phyloP scores from a whole-genome alignment of 2,113 vertebrate genomes.

The Ophthalmolycus amberensis region DNA sequence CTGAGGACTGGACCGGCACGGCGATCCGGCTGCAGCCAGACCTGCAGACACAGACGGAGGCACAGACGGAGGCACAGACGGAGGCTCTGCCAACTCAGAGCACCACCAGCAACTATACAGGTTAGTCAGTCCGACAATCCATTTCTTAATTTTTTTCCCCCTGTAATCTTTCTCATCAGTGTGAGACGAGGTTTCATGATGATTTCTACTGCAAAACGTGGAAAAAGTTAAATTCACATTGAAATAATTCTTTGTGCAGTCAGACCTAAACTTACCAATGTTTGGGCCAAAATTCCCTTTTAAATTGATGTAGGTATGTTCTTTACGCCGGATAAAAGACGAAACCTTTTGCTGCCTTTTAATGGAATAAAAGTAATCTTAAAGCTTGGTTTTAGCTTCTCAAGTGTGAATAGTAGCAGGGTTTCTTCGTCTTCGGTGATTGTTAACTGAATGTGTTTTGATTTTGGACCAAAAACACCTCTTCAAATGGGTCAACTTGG shows the following conservation, averaged over 20 bases:
- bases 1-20: slow-evolving; percentile 50
- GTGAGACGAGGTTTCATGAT: neutral
- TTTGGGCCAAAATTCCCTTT: neutral
- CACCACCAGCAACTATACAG: slow-evolving; percentile 78
- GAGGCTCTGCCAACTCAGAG: slow-evolving; percentile 42
- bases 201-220: neutral
- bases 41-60: slow-evolving; percentile 66
- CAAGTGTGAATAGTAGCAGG: neutral
- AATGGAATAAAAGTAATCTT: neutral
- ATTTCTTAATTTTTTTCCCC: neutral
- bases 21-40: slow-evolving; percentile 64
- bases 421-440: neutral
- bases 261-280: neutral
- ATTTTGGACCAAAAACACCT: no score
- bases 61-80: slow-evolving; percentile 40
- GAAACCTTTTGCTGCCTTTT: no score
- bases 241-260: neutral
- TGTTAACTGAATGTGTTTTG: neutral
- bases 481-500: no score
- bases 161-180: neutral
- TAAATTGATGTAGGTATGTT: neutral
- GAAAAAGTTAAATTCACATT: neutral
- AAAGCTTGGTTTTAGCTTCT: neutral
- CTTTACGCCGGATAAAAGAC: neutral
- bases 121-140: slow-evolving; percentile 57